Base-by-base conservation (phyloP, 2,888 invertebrate genomes). In the Eumerus sabulonum region DNA sequence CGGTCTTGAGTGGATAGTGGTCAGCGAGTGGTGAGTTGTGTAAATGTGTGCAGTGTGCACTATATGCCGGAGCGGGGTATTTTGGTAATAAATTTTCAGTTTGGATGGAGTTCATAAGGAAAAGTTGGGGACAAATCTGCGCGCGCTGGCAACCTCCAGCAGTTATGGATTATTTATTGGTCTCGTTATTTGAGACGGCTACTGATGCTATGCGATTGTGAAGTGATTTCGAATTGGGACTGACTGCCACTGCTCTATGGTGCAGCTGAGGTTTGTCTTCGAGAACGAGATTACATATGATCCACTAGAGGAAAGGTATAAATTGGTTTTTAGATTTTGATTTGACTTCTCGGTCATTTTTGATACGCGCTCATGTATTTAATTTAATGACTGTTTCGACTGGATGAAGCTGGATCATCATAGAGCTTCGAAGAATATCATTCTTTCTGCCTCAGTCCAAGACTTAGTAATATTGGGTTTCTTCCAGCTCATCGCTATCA, bases 191-290 rank as follows among this genome's bases (percentile, higher is more conserved):
- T 84, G 85, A 85, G 83, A 85, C 54, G 62, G 86, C 86, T 86
- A 86, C 86, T 84, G 86, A 85, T 86, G 87, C 85, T 86, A 84
- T 85, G 86, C 86, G 82, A 82, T 82, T 76, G 72, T 60, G 36
- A 70, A 67, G 12, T 68, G 74, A 70, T 79, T 68, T 48, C 38
- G 12, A 51, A 67, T 71, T 54, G 60, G 18, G 2, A n/a, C n/a
- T n/a, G 11, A 27, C 9, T 48, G 14, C 18, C n/a, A 2, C 9
- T 40, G 40, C 27, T n/a, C n/a, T n/a, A 62, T 5, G 16, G 3
- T 66, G 57, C 44, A 62, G 36, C 57, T 63, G 57, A 53, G 53
- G 67, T 77, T 77, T 62, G 53, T 35, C 0, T 9, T 27, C 7
- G 2, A 27, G 27, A 27, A n/a, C n/a, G n/a, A n/a, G n/a, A n/a